phyloP scores from a whole-genome alignment of 2,888 invertebrate genomes.

The Pristionchus japonicus region DNA sequence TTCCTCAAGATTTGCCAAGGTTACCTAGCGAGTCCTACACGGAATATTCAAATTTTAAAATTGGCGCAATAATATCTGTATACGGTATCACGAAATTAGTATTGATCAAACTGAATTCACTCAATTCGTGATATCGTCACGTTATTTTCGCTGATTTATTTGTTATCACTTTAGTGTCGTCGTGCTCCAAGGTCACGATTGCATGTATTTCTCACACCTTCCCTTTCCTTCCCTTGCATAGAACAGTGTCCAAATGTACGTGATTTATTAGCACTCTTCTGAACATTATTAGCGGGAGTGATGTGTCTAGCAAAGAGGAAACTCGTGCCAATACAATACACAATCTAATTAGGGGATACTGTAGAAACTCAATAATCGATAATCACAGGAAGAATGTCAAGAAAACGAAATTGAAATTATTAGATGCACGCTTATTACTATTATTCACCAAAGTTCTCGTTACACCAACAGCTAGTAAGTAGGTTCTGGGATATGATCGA shows the following conservation, averaged over 20 bases:
- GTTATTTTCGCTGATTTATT: not conserved
- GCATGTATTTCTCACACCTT: not conserved
- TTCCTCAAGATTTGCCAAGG: not conserved
- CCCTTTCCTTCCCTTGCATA: not conserved
- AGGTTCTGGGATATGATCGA: constrained; percentile 22
- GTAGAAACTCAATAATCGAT: not conserved
- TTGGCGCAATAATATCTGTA: not conserved
- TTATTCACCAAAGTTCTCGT: not conserved
- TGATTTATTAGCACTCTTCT: constrained; percentile 2
- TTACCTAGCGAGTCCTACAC: too few species aligned
- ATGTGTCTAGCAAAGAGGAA: constrained; percentile 1
- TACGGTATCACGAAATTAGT: too few species aligned
- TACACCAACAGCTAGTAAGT: constrained; percentile 15
- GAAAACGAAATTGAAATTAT: not conserved
- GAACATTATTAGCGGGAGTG: not conserved
- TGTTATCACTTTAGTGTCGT: too few species aligned
- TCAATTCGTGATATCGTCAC: not conserved
- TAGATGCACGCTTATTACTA: not conserved
- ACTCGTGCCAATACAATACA: not conserved
- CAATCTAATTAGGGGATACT: not conserved
- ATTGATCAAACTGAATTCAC: not conserved
- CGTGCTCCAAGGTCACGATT: too few species aligned
- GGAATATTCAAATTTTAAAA: not conserved
- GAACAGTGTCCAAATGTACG: not conserved
- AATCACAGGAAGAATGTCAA: not conserved